Base-by-base conservation (phyloP, 2,797 vertebrate species). In the Malurus leucopterus region DNA sequence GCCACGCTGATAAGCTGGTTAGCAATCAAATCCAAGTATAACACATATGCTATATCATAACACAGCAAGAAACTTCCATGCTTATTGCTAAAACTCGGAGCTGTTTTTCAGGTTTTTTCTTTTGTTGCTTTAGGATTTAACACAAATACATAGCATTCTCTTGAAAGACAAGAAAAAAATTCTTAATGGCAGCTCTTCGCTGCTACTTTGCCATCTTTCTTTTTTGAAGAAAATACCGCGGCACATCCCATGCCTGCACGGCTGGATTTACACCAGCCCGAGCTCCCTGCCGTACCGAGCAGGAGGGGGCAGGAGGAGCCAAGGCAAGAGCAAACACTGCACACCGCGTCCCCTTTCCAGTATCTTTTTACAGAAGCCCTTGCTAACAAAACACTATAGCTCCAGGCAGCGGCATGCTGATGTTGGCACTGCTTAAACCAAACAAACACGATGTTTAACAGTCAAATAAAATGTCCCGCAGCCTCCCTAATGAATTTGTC, bases 401-500 rank as follows among this genome's bases (percentile, higher is more conserved):
- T 93, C 90, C 96, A 92, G 96, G 96, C 92, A 95, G 95, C 92
- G 82, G 92, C 92, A 57, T 64, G 93, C 95, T 93, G 93, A 78
- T 92, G 96, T 95, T 96, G 94, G 95, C 96, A 95, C 78, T 80
- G 95, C 94, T 96, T 95, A 97, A 96, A 95, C 96, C 97, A 98
- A 97, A 97, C 97, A 95, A 96, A 97, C 96, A 97, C 96, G 67
- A 94, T 95, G 96, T 97, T 97, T 96, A 97, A 95, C 97, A 96
- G 96, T 95, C 95, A 96, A 96, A 96, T 96, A 96, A 96, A 97
- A 96, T 69, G 96, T 96, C 96, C 95, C 94, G 95, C 96, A 94
- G 96, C 96, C 96, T 97, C 94, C 95, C 94, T 97, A 96, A 97
- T 97, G 97, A 96, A 97, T 97, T 97, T 97, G 96, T 95, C 95